Percentiles rank a stretch among this genome's conserved stretches.
These are phyloP conservation scores for Panagrolaimus sp. DNA, from an alignment of 1,140 invertebrate species.

Conservation along the genomic window DNA sequence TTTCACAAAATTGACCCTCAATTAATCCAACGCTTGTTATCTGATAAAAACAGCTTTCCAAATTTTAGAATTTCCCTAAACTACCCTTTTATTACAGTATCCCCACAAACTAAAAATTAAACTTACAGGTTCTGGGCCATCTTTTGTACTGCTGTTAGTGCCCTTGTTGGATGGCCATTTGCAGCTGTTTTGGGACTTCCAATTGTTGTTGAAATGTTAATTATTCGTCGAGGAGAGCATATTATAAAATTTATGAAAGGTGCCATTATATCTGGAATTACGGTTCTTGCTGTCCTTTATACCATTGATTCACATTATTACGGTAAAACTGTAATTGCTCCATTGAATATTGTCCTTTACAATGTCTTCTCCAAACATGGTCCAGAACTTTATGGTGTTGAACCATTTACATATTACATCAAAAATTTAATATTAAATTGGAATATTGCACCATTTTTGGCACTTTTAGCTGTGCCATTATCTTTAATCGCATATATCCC, in stretches of 20 bases:
- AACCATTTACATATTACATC: slow-evolving; percentile 85
- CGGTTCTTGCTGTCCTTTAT: slow-evolving; percentile 69
- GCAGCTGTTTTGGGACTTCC: slow-evolving; percentile 79
- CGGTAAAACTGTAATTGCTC: slow-evolving; percentile 80
- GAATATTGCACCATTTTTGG: slow-evolving; percentile 75
- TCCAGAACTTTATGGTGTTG: slow-evolving; percentile 82
- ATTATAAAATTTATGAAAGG: slow-evolving; percentile 55
- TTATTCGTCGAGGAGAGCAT: slow-evolving; percentile 67
- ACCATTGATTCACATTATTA: slow-evolving; percentile 81
- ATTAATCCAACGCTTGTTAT: too few relatives aligned
- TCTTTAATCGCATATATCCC: slow-evolving; percentile 62
- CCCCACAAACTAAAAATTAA: too few relatives aligned
- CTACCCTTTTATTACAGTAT: too few relatives aligned
- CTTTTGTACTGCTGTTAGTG: slow-evolving; percentile 44
- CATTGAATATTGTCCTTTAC: slow-evolving; percentile 86
- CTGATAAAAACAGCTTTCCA: too few relatives aligned
- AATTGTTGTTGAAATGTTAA: slow-evolving; percentile 79
- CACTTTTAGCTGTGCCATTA: slow-evolving; percentile 67
- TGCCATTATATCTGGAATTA: slow-evolving; percentile 31
- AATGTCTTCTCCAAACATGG: slow-evolving; percentile 89
- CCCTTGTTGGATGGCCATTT: slow-evolving; percentile 81
- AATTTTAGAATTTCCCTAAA: too few relatives aligned
- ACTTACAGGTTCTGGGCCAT: slow-evolving; percentile 46
- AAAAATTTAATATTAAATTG: slow-evolving; percentile 93
- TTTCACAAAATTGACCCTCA: too few relatives aligned